phyloP scores from a whole-genome alignment of 1,140 invertebrate genomes.

The Arctopsyche grandis region DNA sequence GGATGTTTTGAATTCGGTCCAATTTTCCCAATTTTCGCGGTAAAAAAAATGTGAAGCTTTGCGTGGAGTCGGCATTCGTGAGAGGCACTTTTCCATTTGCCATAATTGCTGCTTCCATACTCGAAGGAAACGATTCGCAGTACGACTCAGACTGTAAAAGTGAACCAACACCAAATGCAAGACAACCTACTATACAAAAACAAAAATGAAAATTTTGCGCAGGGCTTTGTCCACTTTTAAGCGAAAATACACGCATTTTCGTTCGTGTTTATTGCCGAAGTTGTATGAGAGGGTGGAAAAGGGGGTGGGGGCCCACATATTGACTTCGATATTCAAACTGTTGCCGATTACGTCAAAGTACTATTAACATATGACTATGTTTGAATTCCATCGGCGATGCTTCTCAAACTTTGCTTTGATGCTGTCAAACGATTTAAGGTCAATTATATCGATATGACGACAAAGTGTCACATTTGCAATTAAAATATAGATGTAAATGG shows the following conservation, averaged over 20 bases:
- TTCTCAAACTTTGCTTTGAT: neutral
- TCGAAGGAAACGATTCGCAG: too few species aligned
- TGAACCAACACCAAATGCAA: too few species aligned
- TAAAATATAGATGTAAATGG: too few species aligned
- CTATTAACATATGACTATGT: neutral
- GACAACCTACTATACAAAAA: neutral
- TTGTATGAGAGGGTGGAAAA: neutral
- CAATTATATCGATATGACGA: too few species aligned
- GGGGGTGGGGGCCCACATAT: neutral
- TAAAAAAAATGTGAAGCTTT: too few species aligned
- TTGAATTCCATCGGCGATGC: neutral
- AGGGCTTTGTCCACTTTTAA: neutral
- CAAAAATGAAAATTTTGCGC: neutral
- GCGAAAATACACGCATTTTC: neutral
- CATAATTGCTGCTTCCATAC: too few species aligned
- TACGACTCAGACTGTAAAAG: too few species aligned
- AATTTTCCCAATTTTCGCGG: neutral
- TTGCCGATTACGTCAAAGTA: neutral
- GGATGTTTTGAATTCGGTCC: neutral
- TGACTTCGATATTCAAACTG: too few species aligned
- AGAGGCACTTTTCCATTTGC: too few species aligned
- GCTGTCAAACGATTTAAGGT: too few species aligned
- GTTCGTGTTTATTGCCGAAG: conserved; percentile 16
- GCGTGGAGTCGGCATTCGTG: too few species aligned
- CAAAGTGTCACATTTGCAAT: too few species aligned